Base-by-base conservation (phyloP, 2,797 vertebrate species). In the Mus spretus region DNA sequence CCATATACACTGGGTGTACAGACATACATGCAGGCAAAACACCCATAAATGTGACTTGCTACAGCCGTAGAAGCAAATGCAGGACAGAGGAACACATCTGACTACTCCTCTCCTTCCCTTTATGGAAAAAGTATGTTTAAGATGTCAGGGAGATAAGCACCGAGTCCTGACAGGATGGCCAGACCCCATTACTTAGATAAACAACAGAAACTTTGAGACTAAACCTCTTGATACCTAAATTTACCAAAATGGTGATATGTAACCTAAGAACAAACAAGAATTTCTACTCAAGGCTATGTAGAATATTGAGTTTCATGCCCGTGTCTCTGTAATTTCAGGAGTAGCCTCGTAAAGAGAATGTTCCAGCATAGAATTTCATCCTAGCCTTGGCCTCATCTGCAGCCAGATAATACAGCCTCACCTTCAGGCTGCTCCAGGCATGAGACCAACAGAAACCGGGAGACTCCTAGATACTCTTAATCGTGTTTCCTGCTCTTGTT, bases 281-380 rank as follows among this genome's bases (percentile, higher is more conserved):
- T 93, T 89, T 93, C 91, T 53, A 55, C 88, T 79, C 20, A 11
- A 92, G 93, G 81, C 81, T 65, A 13, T 26, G 67, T 22, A 61
- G 88, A 89, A 26, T 85, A 83, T 55, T 67, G 26, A 19, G 31
- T 94, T 92, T 77, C 67, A 2, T 19, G 93, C 77, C 74, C 8
- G 34, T 22, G 78, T 88, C 77, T 91, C 88, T 95, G 90, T 94
- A 93, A 97, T 90, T 97, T 97, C 95, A 97, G 96, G 90, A 94
- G 94, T 37, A 37, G 63, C 63, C 79, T 31, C 0, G 79, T 63
- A 85, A 61, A 81, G 40, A 94, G 61, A 95, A 90, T 28, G 67
- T 91, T 74, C 92, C 50, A 14, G 90, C 50, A 22, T 89, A 86
- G 88, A 96, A 96, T 97, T 95, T 92, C 95, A 90, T 72, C 95